Base-by-base conservation (phyloP, 2,888 invertebrate species). In the Aquatica leii region DNA sequence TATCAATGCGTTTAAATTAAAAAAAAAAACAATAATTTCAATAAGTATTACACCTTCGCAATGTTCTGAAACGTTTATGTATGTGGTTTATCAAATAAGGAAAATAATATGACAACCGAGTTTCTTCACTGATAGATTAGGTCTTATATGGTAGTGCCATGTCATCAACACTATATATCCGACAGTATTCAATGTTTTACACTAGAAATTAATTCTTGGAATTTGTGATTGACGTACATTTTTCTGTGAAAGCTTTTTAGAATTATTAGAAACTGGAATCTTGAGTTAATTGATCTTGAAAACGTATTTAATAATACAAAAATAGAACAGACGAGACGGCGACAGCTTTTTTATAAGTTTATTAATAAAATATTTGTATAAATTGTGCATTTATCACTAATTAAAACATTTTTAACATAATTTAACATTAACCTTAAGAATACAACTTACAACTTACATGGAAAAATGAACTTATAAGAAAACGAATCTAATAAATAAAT, bases 231-330 rank as follows among this genome's bases (percentile, higher is more conserved):
- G 69, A 69, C 66, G 68, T 68, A 62, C 46, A 58, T 58, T 57
- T 65, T 69, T 69, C 64, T 68, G 60, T 63, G 67, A 66, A 62
- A 67, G 65, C 61, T 74, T 74, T 74, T 76, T 76, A 72, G 69
- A 73, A 66, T 71, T 71, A 71, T 69, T 68, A 65, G 71, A 68
- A 75, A 73, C 73, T 72, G 70, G 72, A 72, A 74, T 73, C 61
- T 69, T 71, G 71, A 67, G 72, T 73, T 75, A 75, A 76, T 76
- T 74, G 70, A 71, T 70, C 65, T 63, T 49, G 54, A 63, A 46
- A 63, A 46, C 50, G 49, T 56, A 70, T 65, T 67, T 49, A 55
- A 64, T 21, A 59, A 54, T 53, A 65, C 67, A 69, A 70, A 73
- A 72, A 70, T 71, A 70, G 69, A 69, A 66, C 63, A 68, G 64